Base-by-base conservation (phyloP, 2,113 vertebrate genomes). In the Amblyopsis rosae region DNA sequence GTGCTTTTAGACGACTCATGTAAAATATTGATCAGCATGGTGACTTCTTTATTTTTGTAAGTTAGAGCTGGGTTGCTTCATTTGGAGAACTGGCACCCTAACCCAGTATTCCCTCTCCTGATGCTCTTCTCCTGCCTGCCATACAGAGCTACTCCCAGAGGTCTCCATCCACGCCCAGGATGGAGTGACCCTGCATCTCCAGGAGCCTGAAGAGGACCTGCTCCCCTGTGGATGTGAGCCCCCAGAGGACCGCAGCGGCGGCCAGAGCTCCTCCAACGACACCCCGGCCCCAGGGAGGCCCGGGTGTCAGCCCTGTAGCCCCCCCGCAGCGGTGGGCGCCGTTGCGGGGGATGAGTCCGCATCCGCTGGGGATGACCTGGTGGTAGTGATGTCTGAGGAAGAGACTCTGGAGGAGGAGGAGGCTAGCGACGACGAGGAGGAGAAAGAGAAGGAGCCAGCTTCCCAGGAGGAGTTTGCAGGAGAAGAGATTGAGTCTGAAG, bases 191-290 rank as follows among this genome's bases (percentile, higher is more conserved):
- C 75, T 93, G 67, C 80, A 91, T 46, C 81, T 93, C 65, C 89
- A 87, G 80, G 85, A 88, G 82, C 72, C 86, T 0, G 90, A 92
- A 19, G 85, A 61, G 9, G 76, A 86, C 53, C 76, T 90, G 50
- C 92, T 92, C 73, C 65, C 90, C 62, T 92, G 91, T 15, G 64
- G 76, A 26, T 93, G 91, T 68, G 88, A 91, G 48, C 48, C 84
- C 54, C 65, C 87, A 12, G 87, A 91, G 47, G 88, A 92, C 45
- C 83, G 76, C 2, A 35, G 72, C 17, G 87, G 82, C 17, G 87
- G 82, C 72, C 91, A 87, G 74, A 93, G 85, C 67, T 88, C 92
- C 59, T 93, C 93, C 58, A 93, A 93, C 0, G 93, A 93, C 80
- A 93, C 93, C 0, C 93, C 93, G 0, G 91, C 92, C 57, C 92